Evolutionary conservation across 2,888 invertebrate genomes (phyloP).

Genomic region (Microctonus aethiopoides): DNA sequence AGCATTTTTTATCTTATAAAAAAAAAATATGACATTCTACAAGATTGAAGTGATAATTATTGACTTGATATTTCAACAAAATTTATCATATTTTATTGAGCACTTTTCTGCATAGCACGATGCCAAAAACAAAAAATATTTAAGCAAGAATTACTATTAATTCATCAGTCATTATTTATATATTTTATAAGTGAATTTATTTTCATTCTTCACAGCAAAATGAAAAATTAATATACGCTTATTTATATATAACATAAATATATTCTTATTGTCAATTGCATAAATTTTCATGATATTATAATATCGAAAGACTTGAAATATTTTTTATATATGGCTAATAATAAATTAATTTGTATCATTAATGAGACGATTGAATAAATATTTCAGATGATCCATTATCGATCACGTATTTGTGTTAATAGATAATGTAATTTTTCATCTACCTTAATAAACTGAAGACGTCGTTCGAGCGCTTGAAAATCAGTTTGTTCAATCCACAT

Average conservation of each 20-base stretch:
- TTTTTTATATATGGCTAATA: neutral
- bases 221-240: neutral
- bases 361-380: neutral
- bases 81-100: neutral
- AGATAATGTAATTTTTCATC: slow-evolving; percentile 48
- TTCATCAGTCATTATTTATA: neutral
- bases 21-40: neutral
- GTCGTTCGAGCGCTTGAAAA: slow-evolving; percentile 56
- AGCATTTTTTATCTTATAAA: neutral
- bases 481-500: slow-evolving; percentile 60
- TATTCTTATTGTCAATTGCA: neutral
- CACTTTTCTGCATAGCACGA: neutral
- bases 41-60: neutral
- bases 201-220: slow-evolving; percentile 8
- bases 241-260: neutral
- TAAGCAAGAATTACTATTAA: neutral
- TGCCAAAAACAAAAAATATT: neutral
- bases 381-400: slow-evolving; percentile 30
- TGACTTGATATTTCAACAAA: no score
- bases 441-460: slow-evolving; percentile 41
- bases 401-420: slow-evolving; percentile 54
- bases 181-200: neutral
- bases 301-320: neutral
- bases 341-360: neutral
- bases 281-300: neutral